Percentiles rank a stretch among this genome's conserved stretches.
These are phyloP conservation scores for Stigmatopora nigra DNA, from an alignment of 2,113 vertebrate species.

Conservation along the genomic window DNA sequence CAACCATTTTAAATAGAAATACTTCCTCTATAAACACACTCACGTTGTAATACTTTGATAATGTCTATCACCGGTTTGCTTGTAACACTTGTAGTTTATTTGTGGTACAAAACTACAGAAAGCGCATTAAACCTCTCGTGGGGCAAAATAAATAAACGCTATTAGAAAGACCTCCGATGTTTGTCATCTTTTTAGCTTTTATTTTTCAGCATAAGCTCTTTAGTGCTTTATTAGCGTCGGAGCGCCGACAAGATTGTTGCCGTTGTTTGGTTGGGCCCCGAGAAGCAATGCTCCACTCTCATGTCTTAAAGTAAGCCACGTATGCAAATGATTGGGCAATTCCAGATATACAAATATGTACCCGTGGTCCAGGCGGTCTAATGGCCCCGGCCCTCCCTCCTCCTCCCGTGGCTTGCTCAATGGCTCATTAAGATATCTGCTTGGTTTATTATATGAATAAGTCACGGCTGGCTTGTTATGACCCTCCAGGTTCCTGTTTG, in stretches of 20 bases:
- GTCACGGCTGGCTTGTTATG: conserved; percentile 67
- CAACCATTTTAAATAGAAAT: no score
- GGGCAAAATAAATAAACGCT: neutral
- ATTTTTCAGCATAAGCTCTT: conserved; percentile 6
- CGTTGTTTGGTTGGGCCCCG: conserved; percentile 35
- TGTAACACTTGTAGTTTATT: neutral
- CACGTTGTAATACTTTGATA: neutral
- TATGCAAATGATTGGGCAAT: conserved; percentile 68
- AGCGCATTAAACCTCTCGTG: neutral
- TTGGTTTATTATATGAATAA: conserved; percentile 68
- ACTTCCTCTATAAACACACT: neutral
- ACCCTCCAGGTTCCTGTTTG: conserved; percentile 65
- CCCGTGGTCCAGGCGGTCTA: conserved; percentile 53
- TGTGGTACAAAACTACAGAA: neutral
- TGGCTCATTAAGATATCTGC: conserved; percentile 70
- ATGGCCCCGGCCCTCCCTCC: conserved; percentile 60
- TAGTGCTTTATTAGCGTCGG: conserved; percentile 36
- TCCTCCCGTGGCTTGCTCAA: conserved; percentile 62
- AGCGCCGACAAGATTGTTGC: conserved; percentile 32
- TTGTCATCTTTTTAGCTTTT: neutral
- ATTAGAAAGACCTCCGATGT: no score
- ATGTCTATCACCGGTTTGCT: neutral
- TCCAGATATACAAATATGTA: conserved; percentile 72
- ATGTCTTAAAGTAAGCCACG: conserved; percentile 39
- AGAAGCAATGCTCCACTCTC: conserved; percentile 25